phyloP scores from a whole-genome alignment of 2,888 invertebrate genomes.

The Noctua pronuba region DNA sequence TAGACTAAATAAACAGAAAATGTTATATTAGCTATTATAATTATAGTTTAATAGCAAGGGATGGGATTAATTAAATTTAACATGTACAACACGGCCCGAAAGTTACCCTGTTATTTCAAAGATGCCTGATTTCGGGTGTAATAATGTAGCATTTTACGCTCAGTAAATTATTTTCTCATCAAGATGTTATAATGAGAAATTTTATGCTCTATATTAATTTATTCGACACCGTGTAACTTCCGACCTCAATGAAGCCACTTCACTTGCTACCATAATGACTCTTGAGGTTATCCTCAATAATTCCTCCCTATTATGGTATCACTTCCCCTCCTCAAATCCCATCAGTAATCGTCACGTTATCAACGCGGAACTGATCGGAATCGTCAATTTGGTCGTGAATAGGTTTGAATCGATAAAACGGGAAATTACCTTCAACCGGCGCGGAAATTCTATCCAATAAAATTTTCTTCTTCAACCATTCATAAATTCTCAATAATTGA shows the following conservation, averaged over 20 bases:
- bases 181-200: constrained; percentile 57
- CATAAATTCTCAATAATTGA: constrained; percentile 88
- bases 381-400: constrained; percentile 77
- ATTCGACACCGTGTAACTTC: constrained; percentile 54
- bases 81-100: constrained; percentile 5
- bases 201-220: constrained; percentile 55
- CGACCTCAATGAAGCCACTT: constrained; percentile 63
- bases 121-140: constrained; percentile 31
- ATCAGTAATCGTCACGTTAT: constrained; percentile 71
- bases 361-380: constrained; percentile 73
- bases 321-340: constrained; percentile 68
- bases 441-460: constrained; percentile 84
- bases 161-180: constrained; percentile 59
- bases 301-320: constrained; percentile 70
- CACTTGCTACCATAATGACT: constrained; percentile 59
- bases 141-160: constrained; percentile 38
- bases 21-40: background rate
- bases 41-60: background rate
- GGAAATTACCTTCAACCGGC: constrained; percentile 80
- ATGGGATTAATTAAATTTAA: constrained; percentile 6
- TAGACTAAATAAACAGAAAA: background rate
- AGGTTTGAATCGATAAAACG: constrained; percentile 80
- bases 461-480: constrained; percentile 83
- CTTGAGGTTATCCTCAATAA: constrained; percentile 69
- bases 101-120: constrained; percentile 29